These are phyloP conservation scores for Euphonia xanthogaster DNA, from an alignment of 2,797 vertebrate species.

Conservation along the genomic window DNA sequence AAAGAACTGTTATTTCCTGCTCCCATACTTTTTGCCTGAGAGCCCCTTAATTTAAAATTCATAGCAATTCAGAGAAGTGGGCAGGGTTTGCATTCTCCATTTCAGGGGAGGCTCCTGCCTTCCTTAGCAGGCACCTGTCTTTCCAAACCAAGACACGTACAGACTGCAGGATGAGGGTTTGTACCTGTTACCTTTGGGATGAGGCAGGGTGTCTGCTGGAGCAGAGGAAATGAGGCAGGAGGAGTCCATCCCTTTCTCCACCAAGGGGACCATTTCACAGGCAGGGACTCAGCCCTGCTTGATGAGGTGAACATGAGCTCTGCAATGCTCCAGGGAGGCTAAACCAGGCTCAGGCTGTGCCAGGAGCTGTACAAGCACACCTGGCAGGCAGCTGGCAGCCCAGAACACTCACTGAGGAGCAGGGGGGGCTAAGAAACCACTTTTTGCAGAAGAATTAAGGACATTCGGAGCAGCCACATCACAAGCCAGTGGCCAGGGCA, in stretches of 20 bases:
- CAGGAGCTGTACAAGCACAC: background rate
- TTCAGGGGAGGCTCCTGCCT: too few relatives aligned
- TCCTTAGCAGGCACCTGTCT: too few relatives aligned
- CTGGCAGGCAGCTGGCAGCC: background rate
- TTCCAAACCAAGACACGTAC: too few relatives aligned
- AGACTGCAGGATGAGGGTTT: background rate
- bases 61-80: too few relatives aligned
- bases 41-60: too few relatives aligned
- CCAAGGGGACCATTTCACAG: background rate
- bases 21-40: too few relatives aligned
- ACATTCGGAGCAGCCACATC: accelerated
- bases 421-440: background rate
- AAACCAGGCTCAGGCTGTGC: background rate
- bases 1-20: too few relatives aligned
- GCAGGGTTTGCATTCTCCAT: too few relatives aligned
- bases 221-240: background rate
- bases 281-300: background rate
- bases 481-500: too few relatives aligned
- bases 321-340: background rate
- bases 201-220: accelerated
- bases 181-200: background rate
- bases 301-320: background rate
- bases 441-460: background rate
- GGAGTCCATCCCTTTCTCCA: background rate
- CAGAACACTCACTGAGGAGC: accelerated